Evolutionary conservation across 2,797 vertebrate genomes (phyloP), one percentile per base, ranked within the genome.

Genomic region (Aphelocoma californica): DNA sequence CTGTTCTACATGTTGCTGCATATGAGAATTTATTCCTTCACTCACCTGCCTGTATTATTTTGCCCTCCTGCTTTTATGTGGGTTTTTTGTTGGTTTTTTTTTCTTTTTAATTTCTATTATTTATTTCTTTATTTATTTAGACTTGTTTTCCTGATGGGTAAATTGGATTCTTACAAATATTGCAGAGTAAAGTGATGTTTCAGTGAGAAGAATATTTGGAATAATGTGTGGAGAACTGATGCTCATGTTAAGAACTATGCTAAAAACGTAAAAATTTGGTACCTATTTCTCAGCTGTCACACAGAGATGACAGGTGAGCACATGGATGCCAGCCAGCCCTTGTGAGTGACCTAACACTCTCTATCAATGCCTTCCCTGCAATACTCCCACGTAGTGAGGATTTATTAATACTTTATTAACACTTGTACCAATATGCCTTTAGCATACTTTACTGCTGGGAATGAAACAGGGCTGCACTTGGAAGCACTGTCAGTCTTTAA

Each of bases 361-460:
- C 77, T 82, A 7, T 86, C 88, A 93, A 32, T 73, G 86, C 86
- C 92, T 82, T 73, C 73, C 58, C 77, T 95, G 66, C 51, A 79
- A 32, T 56, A 70, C 92, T 88, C 95, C 93, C 94, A 93, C 58
- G 0, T 8, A 81, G 62, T 6, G 24, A 89, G 78, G 40, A 95
- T 96, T 95, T 96, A 85, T 96, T 95, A 88, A 81, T 92, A 88
- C 94, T 95, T 93, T 88, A 96, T 92, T 95, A 96, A 94, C 82
- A 86, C 60, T 96, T 90, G 53, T 84, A 34, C 42, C 2, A 6
- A 65, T 94, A 32, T 74, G 60, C 36, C 80, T 88, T 67, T 36
- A 65, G 67, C 42, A 42, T 32, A 73, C 53, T 67, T 91, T 82
- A 57, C 67, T 71, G 48, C 44, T 96, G 88, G 34, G 65, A 96